These are phyloP conservation scores for Protonibea diacanthus DNA, from an alignment of 2,797 vertebrate species.

Conservation along the genomic window DNA sequence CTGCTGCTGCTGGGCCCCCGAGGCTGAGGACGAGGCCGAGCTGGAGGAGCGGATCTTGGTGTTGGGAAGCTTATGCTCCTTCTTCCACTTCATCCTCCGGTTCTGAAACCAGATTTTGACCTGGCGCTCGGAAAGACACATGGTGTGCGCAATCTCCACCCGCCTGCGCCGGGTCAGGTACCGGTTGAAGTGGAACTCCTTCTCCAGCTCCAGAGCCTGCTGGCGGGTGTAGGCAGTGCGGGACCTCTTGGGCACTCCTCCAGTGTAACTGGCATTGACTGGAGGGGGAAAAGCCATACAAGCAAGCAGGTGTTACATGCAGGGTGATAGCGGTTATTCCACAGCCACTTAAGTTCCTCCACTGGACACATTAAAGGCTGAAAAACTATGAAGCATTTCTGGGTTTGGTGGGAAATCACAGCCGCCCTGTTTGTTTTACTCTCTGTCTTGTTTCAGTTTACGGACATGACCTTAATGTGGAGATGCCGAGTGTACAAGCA, in stretches of 20 bases:
- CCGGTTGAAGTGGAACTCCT: slow-evolving; percentile 99
- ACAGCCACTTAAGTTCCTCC: slow-evolving; percentile 38
- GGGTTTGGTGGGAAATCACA: slow-evolving; percentile 38
- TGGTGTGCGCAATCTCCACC: slow-evolving; percentile 98
- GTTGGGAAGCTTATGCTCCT: slow-evolving; percentile 99
- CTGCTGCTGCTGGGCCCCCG: slow-evolving; percentile 79
- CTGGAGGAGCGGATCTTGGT: slow-evolving; percentile 98
- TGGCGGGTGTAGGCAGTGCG: slow-evolving; percentile 99
- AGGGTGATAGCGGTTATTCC: slow-evolving; percentile 60
- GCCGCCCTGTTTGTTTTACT: slow-evolving; percentile 52
- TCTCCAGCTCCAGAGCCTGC: slow-evolving; percentile 99
- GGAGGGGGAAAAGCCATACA: slow-evolving; percentile 79
- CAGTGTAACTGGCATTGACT: slow-evolving; percentile 96
- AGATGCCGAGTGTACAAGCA: slow-evolving; percentile 71
- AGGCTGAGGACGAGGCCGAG: slow-evolving; percentile 85
- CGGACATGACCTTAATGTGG: slow-evolving; percentile 72
- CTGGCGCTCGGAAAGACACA: slow-evolving; percentile 98
- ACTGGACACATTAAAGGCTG: slow-evolving; percentile 45
- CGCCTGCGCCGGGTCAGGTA: slow-evolving; percentile 98
- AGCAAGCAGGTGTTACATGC: slow-evolving; percentile 85
- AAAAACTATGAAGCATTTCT: slow-evolving; percentile 32
- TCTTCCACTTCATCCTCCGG: slow-evolving; percentile 99
- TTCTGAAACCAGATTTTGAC: slow-evolving; percentile 99
- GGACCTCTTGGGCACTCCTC: slow-evolving; percentile 98
- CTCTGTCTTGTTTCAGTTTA: slow-evolving; percentile 55